Conservation (phyloP, 2,888 invertebrate species). For the Phaedon cochleariae region DNA sequence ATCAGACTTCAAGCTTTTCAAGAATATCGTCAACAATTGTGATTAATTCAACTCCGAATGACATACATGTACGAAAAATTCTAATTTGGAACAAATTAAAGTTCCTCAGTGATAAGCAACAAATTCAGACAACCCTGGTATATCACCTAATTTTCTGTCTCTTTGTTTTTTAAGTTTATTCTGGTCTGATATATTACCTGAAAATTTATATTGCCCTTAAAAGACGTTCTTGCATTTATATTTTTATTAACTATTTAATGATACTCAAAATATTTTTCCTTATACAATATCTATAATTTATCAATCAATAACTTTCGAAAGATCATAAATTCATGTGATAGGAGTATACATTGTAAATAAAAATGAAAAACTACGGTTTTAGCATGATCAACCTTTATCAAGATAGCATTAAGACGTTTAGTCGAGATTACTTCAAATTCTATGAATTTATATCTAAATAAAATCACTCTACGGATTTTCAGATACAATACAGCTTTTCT, state of each 20-base stretch:
- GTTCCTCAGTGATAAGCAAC: too few relatives aligned
- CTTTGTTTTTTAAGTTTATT: too few relatives aligned
- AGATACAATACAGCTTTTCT: too few relatives aligned
- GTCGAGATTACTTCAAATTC: neutral
- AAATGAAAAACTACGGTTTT: neutral
- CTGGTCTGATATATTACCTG: too few relatives aligned
- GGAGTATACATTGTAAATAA: slow-evolving; percentile 35
- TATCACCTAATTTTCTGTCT: too few relatives aligned
- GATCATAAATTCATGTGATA: slow-evolving; percentile 37
- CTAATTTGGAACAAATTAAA: too few relatives aligned
- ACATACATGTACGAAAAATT: too few relatives aligned
- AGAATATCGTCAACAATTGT: too few relatives aligned
- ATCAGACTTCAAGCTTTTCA: neutral
- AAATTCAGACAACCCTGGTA: too few relatives aligned
- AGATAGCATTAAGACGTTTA: neutral
- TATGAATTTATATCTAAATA: neutral
- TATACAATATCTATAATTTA: slow-evolving; percentile 18
- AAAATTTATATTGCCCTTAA: neutral
- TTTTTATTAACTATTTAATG: neutral
- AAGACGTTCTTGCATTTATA: neutral
- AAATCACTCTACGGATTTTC: slow-evolving; percentile 19
- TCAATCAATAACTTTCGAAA: slow-evolving; percentile 22
- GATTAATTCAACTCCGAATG: too few relatives aligned
- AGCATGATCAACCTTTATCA: neutral
- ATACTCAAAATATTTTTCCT: neutral